A percentile compares a stretch with the other conserved stretches of the same genome.
Conservation (phyloP, 2,113 vertebrate genomes). For the Gulo gulo region DNA sequence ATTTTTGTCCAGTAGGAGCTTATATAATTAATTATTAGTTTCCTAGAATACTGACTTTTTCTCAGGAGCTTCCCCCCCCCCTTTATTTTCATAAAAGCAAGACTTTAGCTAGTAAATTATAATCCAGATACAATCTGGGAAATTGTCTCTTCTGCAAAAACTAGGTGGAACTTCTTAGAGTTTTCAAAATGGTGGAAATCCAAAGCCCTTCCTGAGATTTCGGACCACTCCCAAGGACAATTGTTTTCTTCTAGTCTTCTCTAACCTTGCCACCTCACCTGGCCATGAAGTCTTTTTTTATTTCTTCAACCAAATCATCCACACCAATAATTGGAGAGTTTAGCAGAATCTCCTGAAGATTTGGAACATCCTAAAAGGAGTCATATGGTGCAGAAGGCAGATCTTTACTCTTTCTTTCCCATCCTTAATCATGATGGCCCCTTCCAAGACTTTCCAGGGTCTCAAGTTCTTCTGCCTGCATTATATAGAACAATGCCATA, state of each 20-base stretch:
- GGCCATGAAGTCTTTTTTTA: neutral
- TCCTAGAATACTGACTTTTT: neutral
- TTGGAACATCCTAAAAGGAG: neutral
- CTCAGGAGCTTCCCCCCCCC: rapidly evolving
- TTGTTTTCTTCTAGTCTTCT: neutral
- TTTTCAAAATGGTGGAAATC: neutral
- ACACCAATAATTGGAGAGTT: neutral
- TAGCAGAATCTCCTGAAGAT: neutral
- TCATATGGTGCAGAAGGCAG: neutral
- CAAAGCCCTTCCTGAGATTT: neutral
- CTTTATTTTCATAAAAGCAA: neutral
- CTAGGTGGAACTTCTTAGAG: neutral
- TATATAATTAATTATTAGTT: neutral
- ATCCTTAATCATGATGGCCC: neutral
- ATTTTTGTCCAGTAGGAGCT: neutral
- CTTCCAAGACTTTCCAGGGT: neutral
- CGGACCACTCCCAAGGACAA: neutral
- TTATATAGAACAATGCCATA: neutral
- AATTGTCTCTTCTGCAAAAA: neutral
- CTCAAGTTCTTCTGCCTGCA: neutral
- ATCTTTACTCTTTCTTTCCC: neutral
- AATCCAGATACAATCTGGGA: neutral
- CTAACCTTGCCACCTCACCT: neutral
- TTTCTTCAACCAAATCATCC: neutral
- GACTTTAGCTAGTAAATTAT: neutral